Evolutionary conservation across 1,140 invertebrate genomes (phyloP).

Genomic region (Aphaenogaster rudis): DNA sequence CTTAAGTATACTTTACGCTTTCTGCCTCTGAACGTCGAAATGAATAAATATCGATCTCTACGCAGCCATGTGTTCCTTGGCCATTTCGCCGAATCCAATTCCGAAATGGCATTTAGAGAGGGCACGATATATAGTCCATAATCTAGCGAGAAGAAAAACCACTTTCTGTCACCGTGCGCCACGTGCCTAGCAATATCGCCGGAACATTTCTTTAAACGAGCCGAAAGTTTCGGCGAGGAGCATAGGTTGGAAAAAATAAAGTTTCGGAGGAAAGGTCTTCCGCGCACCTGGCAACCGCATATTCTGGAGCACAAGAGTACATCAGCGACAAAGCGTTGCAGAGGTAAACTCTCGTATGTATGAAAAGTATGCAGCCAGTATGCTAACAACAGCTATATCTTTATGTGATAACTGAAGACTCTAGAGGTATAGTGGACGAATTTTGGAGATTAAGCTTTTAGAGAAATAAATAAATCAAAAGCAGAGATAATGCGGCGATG

Average conservation of each 20-base stretch:
- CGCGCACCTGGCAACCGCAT: slow-evolving; percentile 32
- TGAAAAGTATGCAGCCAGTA: neutral
- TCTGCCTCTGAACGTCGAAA: slow-evolving; percentile 26
- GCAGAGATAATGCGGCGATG: neutral
- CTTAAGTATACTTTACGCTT: slow-evolving; percentile 42
- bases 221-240: slow-evolving; percentile 40
- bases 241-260: neutral
- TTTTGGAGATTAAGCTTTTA: slow-evolving; percentile 1
- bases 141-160: slow-evolving; percentile 24
- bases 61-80: slow-evolving; percentile 4
- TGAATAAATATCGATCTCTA: slow-evolving; percentile 42
- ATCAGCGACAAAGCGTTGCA: neutral
- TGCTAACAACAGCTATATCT: neutral
- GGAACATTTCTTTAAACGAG: slow-evolving; percentile 70
- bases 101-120: slow-evolving; percentile 19
- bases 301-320: neutral
- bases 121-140: slow-evolving; percentile 20
- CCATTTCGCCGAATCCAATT: slow-evolving; percentile 35
- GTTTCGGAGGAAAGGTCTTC: neutral
- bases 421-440: neutral
- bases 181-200: slow-evolving; percentile 62
- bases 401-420: neutral
- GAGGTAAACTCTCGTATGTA: neutral
- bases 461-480: slow-evolving; percentile 2
- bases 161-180: neutral